These are phyloP conservation scores for Melitaea athalia DNA, from an alignment of 2,888 invertebrate genomes.

Conservation along the genomic window DNA sequence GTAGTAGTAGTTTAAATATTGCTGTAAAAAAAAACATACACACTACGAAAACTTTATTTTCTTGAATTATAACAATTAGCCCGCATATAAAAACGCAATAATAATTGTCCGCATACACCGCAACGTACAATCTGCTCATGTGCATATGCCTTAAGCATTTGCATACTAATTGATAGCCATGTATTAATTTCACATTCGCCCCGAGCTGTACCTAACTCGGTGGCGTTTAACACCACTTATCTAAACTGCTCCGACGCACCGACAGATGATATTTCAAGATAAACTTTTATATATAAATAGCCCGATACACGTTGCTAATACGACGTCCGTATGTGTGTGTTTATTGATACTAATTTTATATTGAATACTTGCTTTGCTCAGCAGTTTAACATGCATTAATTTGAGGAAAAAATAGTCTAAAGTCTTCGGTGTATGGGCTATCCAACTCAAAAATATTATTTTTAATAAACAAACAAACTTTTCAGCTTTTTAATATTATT, in stretches of 20 bases:
- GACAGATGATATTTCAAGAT: conserved; percentile 64
- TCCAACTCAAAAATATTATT: too few species aligned
- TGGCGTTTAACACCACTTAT: conserved; percentile 44
- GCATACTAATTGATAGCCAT: conserved; percentile 40
- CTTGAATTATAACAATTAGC: too few species aligned
- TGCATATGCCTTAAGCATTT: conserved; percentile 18
- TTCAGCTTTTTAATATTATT: too few species aligned
- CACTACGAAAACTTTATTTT: too few species aligned
- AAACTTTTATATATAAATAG: conserved; percentile 51
- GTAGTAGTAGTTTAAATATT: too few species aligned
- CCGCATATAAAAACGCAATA: neutral
- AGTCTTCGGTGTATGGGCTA: too few species aligned
- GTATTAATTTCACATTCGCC: conserved; percentile 46
- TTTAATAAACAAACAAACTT: too few species aligned
- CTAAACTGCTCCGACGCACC: conserved; percentile 36
- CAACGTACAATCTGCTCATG: neutral
- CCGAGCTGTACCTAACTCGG: conserved; percentile 29
- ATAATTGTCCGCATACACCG: neutral
- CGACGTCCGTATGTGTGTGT: neutral
- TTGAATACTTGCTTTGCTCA: neutral
- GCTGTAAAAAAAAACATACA: too few species aligned
- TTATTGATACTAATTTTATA: conserved; percentile 9
- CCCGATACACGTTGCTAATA: conserved; percentile 36
- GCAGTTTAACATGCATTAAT: neutral
- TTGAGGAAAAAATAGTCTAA: neutral